These are phyloP conservation scores for Darevskia mixta DNA, from an alignment of 2,797 vertebrate genomes.

Conservation along the genomic window DNA sequence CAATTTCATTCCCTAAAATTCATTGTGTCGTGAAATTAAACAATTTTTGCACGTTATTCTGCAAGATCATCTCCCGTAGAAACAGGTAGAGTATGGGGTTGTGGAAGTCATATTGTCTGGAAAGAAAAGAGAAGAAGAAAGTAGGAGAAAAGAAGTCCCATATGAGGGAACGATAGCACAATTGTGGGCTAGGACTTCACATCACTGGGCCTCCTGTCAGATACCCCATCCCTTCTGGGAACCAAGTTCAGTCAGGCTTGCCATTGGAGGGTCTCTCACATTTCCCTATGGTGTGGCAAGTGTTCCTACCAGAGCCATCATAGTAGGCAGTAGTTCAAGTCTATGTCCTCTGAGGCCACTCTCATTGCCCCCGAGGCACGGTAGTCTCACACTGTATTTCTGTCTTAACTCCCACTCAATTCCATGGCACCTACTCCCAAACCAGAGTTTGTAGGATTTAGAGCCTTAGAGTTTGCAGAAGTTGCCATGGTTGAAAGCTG, in stretches of 20 bases:
- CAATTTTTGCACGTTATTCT: neutral
- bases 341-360: neutral
- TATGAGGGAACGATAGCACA: neutral
- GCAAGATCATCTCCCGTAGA: neutral
- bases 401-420: neutral
- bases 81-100: neutral
- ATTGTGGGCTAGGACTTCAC: neutral
- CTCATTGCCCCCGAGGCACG: neutral
- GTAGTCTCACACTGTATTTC: neutral
- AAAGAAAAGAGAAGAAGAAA: neutral
- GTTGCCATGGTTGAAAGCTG: neutral
- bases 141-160: neutral
- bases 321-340: neutral
- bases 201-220: neutral
- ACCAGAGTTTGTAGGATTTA: neutral
- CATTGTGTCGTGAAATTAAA: neutral
- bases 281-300: neutral
- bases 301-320: neutral
- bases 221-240: neutral
- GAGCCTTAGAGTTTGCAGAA: neutral
- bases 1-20: slow-evolving; percentile 45
- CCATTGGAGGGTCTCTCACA: neutral
- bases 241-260: no score
- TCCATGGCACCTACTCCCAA: neutral
- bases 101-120: neutral